A percentile compares a stretch with the other conserved stretches of the same genome.
phyloP scores from a whole-genome alignment of 2,888 invertebrate genomes.

The Dynastes grantii region DNA sequence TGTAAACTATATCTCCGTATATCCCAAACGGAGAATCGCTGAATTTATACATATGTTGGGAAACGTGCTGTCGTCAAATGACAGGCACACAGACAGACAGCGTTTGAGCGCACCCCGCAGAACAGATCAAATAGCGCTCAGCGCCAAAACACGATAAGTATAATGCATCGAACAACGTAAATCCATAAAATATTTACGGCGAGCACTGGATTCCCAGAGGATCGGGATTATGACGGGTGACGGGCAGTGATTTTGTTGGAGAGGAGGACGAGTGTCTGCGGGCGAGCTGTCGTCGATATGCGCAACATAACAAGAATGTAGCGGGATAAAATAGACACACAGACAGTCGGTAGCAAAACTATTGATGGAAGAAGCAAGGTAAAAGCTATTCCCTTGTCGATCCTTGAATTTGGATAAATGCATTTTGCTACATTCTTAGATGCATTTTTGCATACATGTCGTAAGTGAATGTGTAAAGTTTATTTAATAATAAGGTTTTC shows the following conservation, averaged over 20 bases:
- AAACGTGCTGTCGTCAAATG: conserved; percentile 20
- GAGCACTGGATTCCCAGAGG: conserved; percentile 64
- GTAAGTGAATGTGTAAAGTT: too few species aligned
- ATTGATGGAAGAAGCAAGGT: too few species aligned
- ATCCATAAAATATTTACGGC: conserved; percentile 71
- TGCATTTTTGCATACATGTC: too few species aligned
- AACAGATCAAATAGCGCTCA: conserved; percentile 67
- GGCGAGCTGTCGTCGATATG: neutral
- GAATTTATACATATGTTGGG: neutral
- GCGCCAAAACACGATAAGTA: conserved; percentile 68
- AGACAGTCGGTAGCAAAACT: too few species aligned
- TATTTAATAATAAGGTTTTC: too few species aligned
- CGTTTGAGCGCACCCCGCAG: conserved; percentile 7
- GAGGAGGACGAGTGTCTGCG: conserved; percentile 4
- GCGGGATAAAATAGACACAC: too few species aligned
- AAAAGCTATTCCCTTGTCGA: too few species aligned
- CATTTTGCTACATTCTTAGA: too few species aligned
- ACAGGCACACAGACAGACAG: neutral
- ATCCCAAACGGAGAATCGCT: neutral
- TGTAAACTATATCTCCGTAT: neutral
- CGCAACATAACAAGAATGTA: too few species aligned
- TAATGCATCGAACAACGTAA: conserved; percentile 71
- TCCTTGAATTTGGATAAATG: too few species aligned
- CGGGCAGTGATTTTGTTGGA: conserved; percentile 59
- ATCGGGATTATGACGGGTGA: conserved; percentile 68